phyloP scores from a whole-genome alignment of 2,113 vertebrate genomes.

The Phoenicopterus ruber region DNA sequence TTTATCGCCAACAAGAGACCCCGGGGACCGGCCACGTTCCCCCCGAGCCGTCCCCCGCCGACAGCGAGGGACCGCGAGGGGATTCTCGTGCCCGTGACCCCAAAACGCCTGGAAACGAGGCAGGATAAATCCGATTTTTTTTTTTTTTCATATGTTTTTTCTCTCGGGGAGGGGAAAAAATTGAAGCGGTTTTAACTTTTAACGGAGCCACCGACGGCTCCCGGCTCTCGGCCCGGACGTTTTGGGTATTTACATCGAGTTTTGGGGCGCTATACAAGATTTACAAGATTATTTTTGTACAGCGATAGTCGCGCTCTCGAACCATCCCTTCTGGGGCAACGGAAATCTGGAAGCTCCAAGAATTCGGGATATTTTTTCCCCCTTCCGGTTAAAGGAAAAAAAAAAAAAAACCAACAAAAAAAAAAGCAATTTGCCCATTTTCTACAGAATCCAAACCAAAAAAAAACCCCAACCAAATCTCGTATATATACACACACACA shows the following conservation, averaged over 20 bases:
- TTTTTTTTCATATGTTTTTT: neutral
- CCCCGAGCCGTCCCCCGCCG: conserved; percentile 2
- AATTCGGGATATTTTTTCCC: neutral
- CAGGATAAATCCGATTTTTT: conserved; percentile 1
- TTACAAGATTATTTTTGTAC: conserved; percentile 26
- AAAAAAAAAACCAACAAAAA: neutral
- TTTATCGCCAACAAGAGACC: neutral
- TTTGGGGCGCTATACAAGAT: conserved; percentile 56
- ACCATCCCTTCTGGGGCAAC: conserved; percentile 20
- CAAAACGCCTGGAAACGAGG: conserved; percentile 34
- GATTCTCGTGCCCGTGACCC: conserved; percentile 54
- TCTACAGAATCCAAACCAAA: conserved; percentile 6
- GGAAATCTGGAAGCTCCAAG: conserved; percentile 45
- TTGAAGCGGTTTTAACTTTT: neutral
- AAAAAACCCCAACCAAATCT: neutral
- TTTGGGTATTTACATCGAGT: conserved; percentile 51
- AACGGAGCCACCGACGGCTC: neutral
- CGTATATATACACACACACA: neutral
- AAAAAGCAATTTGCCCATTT: neutral
- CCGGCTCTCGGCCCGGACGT: neutral
- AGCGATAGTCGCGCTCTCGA: conserved; percentile 21
- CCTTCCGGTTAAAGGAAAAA: neutral
- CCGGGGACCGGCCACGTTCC: neutral
- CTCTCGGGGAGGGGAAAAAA: neutral
- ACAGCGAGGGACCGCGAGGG: conserved; percentile 61